Percentiles rank a stretch among this genome's conserved stretches.
phyloP scores from a whole-genome alignment of 2,888 invertebrate genomes.

The Drosophila multiciliata region DNA sequence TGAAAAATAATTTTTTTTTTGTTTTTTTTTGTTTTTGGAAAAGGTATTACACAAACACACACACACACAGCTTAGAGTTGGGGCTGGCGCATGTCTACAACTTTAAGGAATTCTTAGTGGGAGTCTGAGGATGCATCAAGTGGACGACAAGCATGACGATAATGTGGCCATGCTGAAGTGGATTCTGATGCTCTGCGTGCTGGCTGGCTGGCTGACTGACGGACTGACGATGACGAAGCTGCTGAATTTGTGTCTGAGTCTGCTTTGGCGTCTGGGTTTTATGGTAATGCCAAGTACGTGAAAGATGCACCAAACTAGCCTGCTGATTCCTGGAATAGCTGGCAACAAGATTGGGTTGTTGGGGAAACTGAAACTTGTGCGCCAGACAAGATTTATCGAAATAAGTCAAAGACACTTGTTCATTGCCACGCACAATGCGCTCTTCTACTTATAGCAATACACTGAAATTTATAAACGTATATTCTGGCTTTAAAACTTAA shows the following conservation, averaged over 20 bases:
- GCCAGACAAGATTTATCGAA: slow-evolving; percentile 69
- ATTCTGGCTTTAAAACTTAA: neutral
- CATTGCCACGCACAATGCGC: slow-evolving; percentile 31
- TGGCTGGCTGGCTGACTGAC: slow-evolving; percentile 14
- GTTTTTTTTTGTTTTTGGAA: slow-evolving; percentile 49
- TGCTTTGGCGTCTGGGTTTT: slow-evolving; percentile 49
- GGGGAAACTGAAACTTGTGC: slow-evolving; percentile 49
- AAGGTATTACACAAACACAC: slow-evolving; percentile 34
- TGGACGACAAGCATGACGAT: slow-evolving; percentile 70
- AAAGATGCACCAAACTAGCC: slow-evolving; percentile 60
- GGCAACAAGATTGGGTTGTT: slow-evolving; percentile 18
- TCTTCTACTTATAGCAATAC: neutral
- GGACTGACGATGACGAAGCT: slow-evolving; percentile 27
- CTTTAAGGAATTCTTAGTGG: slow-evolving; percentile 45
- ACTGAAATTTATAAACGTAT: neutral
- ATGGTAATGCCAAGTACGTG: slow-evolving; percentile 75
- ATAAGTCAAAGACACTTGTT: slow-evolving; percentile 64
- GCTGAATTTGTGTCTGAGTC: slow-evolving; percentile 17
- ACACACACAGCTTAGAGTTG: slow-evolving; percentile 21
- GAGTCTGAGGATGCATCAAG: slow-evolving; percentile 64
- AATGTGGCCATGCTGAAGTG: slow-evolving; percentile 51
- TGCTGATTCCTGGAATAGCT: slow-evolving; percentile 60
- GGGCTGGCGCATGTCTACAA: slow-evolving; percentile 18
- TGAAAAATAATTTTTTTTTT: slow-evolving; percentile 71
- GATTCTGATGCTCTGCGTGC: slow-evolving; percentile 42